Conservation (phyloP, 2,888 invertebrate species). For the Oscheius sp. region DNA sequence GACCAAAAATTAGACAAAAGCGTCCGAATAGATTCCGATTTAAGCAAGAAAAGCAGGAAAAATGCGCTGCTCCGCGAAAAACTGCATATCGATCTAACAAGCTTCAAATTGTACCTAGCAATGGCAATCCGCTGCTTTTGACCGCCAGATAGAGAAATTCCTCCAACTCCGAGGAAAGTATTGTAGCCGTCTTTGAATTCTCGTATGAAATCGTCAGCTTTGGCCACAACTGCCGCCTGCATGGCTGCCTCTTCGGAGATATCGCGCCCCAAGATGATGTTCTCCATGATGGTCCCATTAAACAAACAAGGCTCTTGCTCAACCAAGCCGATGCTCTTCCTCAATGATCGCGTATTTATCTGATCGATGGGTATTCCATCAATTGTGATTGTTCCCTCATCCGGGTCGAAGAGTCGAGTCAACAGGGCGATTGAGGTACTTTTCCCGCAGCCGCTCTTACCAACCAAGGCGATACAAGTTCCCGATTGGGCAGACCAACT, state of each 20-base stretch:
- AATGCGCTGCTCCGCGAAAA: too few relatives aligned
- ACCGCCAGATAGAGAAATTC: conserved; percentile 71
- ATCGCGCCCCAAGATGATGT: conserved; percentile 46
- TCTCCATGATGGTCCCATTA: conserved; percentile 53
- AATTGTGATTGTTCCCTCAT: conserved; percentile 41
- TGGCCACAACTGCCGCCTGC: conserved; percentile 43
- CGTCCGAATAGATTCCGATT: too few relatives aligned
- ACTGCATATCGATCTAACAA: too few relatives aligned
- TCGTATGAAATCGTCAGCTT: conserved; percentile 60
- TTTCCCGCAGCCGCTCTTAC: conserved; percentile 58
- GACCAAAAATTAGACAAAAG: too few relatives aligned
- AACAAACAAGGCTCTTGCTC: conserved; percentile 57
- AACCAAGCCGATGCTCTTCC: conserved; percentile 52
- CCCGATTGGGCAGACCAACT: conserved; percentile 42
- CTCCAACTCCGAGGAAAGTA: conserved; percentile 70
- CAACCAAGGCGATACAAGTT: conserved; percentile 55
- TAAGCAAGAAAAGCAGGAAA: too few relatives aligned
- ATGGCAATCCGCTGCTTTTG: conserved; percentile 71
- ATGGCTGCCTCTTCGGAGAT: conserved; percentile 29
- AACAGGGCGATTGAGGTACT: conserved; percentile 53
- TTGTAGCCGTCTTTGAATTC: conserved; percentile 51
- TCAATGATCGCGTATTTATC: conserved; percentile 31
- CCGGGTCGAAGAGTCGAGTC: conserved; percentile 44
- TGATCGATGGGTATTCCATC: conserved; percentile 45
- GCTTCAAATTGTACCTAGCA: too few relatives aligned